These are phyloP conservation scores for Macrosoma leucophasiata DNA, from an alignment of 2,888 invertebrate species.

Conservation along the genomic window DNA sequence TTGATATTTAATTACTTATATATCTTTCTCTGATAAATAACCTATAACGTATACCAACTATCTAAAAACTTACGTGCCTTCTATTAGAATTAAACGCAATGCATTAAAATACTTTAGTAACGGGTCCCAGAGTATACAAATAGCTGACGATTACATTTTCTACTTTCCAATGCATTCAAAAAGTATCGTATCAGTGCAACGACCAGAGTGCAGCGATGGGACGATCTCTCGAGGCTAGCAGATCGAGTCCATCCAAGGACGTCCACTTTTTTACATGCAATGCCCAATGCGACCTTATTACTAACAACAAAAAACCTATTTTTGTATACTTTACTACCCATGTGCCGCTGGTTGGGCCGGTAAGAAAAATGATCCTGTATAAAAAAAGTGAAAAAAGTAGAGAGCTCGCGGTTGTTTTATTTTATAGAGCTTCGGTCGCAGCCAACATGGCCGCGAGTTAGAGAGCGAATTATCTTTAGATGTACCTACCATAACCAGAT, in stretches of 20 bases:
- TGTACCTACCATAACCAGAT: too few species aligned
- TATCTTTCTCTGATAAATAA: too few species aligned
- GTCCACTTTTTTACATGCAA: slow-evolving; percentile 59
- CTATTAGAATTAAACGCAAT: too few species aligned
- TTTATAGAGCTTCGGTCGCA: slow-evolving; percentile 55
- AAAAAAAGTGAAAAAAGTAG: slow-evolving; percentile 62
- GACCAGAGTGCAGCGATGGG: slow-evolving; percentile 65
- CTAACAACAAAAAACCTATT: slow-evolving; percentile 31
- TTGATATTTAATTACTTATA: too few species aligned
- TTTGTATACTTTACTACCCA: slow-evolving; percentile 32
- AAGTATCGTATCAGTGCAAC: slow-evolving; percentile 71
- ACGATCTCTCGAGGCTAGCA: slow-evolving; percentile 71
- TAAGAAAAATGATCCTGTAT: slow-evolving; percentile 75
- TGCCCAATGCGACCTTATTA: slow-evolving; percentile 37
- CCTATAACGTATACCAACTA: too few species aligned
- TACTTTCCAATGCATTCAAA: slow-evolving; percentile 73
- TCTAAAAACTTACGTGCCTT: too few species aligned
- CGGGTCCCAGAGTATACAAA: too few species aligned
- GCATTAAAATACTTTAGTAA: too few species aligned
- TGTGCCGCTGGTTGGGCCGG: slow-evolving; percentile 57
- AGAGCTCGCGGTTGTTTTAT: slow-evolving; percentile 67
- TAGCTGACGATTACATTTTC: slow-evolving; percentile 56
- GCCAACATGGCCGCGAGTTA: slow-evolving; percentile 66
- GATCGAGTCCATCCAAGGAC: slow-evolving; percentile 76
- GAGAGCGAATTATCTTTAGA: slow-evolving; percentile 69